A percentile compares a stretch with the other conserved stretches of the same genome.
Evolutionary conservation across 2,797 vertebrate species (phyloP).

Genomic region (Adrianichthys oophorus): DNA sequence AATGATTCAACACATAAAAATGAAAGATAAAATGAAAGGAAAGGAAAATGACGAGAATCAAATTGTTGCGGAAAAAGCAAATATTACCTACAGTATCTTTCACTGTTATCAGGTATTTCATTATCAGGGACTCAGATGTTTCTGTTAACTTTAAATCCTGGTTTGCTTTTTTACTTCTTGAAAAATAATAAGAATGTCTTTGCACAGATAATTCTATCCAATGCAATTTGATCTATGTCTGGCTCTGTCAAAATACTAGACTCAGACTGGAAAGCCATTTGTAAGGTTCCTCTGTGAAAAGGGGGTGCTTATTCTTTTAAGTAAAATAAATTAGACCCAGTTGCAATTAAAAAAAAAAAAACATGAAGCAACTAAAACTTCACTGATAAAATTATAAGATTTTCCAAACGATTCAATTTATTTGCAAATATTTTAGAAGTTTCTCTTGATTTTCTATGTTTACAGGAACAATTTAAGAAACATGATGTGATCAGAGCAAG

Average conservation of each 20-base stretch:
- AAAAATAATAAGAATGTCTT: background rate
- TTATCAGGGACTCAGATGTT: background rate
- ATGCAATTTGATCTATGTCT: background rate
- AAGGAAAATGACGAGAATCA: conserved; percentile 36
- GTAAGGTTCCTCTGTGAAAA: background rate
- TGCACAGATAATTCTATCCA: background rate
- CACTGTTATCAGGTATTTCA: conserved; percentile 18
- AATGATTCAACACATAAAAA: conserved; percentile 36
- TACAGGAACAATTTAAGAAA: too few species aligned
- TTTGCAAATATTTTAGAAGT: too few species aligned
- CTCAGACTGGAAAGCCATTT: background rate
- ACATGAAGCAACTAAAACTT: too few species aligned
- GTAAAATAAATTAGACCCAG: too few species aligned
- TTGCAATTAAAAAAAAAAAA: too few species aligned
- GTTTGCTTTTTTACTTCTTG: background rate
- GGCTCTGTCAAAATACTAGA: background rate
- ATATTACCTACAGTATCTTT: conserved; percentile 26
- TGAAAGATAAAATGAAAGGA: conserved; percentile 41
- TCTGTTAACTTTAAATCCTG: conserved; percentile 1
- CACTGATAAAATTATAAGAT: too few species aligned
- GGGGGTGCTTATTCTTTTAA: too few species aligned
- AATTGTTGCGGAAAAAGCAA: conserved; percentile 32
- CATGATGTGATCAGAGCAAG: too few species aligned
- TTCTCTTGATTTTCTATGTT: too few species aligned
- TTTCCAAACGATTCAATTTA: too few species aligned